Conservation (phyloP, 2,888 invertebrate species). For the Acrocera orbiculus region DNA sequence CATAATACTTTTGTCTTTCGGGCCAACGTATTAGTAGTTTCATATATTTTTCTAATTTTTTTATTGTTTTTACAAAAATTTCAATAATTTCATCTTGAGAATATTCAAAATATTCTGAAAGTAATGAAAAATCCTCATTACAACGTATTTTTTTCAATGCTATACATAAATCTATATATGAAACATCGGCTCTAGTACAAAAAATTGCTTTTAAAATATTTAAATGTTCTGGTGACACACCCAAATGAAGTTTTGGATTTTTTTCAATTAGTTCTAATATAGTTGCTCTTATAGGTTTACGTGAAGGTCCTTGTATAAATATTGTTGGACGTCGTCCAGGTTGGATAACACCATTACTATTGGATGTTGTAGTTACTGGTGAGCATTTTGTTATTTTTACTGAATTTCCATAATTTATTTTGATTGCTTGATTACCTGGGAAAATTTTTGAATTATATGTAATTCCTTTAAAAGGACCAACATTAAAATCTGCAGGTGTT, state of each 20-base stretch:
- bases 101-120: conserved; percentile 26
- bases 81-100: conserved; percentile 21
- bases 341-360: too few species aligned
- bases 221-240: conserved; percentile 19
- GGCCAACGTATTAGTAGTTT: conserved; percentile 27
- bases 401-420: too few species aligned
- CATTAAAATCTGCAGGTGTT: too few species aligned
- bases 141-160: conserved; percentile 25
- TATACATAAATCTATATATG: conserved; percentile 24
- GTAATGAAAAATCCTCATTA: conserved; percentile 24
- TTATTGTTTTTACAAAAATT: conserved; percentile 21
- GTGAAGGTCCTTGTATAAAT: conserved; percentile 23
- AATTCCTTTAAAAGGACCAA: too few species aligned
- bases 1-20: conserved; percentile 25
- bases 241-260: conserved; percentile 22
- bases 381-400: too few species aligned
- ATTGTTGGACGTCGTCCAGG: conserved; percentile 20
- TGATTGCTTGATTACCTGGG: too few species aligned
- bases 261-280: conserved; percentile 25
- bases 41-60: conserved; percentile 22
- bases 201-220: conserved; percentile 23
- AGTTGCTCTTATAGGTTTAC: conserved; percentile 22
- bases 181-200: conserved; percentile 21
- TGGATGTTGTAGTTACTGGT: too few species aligned
- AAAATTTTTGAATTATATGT: too few species aligned